A percentile compares a stretch with the other conserved stretches of the same genome.
Conservation (phyloP, 2,888 invertebrate species). For the Cephus sareptanus region DNA sequence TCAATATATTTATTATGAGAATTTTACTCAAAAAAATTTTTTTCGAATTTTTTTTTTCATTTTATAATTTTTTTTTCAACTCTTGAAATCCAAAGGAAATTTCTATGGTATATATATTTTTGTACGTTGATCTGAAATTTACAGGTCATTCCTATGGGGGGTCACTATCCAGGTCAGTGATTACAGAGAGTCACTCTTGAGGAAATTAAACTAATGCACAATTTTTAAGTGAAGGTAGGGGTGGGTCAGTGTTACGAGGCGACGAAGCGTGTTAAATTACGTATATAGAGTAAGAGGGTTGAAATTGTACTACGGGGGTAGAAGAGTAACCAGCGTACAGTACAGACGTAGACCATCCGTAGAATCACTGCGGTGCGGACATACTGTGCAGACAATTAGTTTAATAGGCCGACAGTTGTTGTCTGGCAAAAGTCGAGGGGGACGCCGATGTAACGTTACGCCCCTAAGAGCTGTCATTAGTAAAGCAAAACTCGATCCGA, state of each 20-base stretch:
- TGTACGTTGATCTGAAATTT: background rate
- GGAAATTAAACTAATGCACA: background rate
- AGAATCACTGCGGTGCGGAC: conserved; percentile 49
- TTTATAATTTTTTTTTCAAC: background rate
- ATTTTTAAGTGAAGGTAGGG: background rate
- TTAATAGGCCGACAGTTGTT: conserved; percentile 65
- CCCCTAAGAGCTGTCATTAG: conserved; percentile 34
- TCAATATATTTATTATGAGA: background rate
- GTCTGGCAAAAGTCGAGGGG: conserved; percentile 42
- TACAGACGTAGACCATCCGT: conserved; percentile 32
- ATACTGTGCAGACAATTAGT: conserved; percentile 64
- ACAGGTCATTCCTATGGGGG: background rate
- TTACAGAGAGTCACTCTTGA: background rate
- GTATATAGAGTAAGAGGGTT: conserved; percentile 34
- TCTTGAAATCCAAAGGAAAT: background rate
- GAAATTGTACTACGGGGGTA: conserved; percentile 28
- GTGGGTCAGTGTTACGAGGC: conserved; percentile 39
- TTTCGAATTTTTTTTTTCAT: background rate
- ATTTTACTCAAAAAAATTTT: background rate
- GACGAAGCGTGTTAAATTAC: conserved; percentile 56
- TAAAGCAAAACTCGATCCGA: background rate
- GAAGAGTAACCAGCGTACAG: background rate
- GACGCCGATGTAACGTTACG: conserved; percentile 32
- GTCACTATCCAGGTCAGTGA: background rate
- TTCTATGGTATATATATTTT: background rate